Base-by-base conservation (phyloP, 2,797 vertebrate genomes). In the Anabas testudineus region DNA sequence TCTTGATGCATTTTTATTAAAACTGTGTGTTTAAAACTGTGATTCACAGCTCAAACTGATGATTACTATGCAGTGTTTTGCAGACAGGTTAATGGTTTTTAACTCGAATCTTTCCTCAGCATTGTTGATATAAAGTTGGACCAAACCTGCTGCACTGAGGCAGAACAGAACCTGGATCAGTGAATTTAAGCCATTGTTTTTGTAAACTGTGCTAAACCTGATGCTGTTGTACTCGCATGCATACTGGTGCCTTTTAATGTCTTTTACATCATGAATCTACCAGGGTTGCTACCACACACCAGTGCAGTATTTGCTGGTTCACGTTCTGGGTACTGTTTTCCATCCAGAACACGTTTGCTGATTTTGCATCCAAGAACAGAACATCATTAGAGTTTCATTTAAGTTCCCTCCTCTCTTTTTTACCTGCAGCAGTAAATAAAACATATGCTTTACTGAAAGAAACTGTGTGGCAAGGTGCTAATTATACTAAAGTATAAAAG, bases 391-490 rank as follows among this genome's bases (percentile, higher is more conserved):
- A 82, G 72, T 78, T 75, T 78, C 48, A 74, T 39, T 39, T 14
- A 52, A 78, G 64, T 58, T 68, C 56, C 66, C 69, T 41, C 53
- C 42, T 70, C 36, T 34, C 51, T 8, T 57, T 74, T 82, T 76
- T 63, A 74, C 41, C 65, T 65, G 76, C 80, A 82, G 70, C 87
- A 67, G 80, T 76, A 74, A 91, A 89, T 91, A 87, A 88, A 90
- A 83, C 49, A 66, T 56, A 62, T 64, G 76, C 82, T 86, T 89
- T 83, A 72, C 56, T 82, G 67, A 86, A 81, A 76, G 24, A 84
- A 83, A 83, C 82, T 80, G 78, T 85, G 85, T 89, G 85, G 78
- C 65, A 84, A 77, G 87, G 90, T 90, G 89, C 87, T 92, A 90
- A 84, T 87, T 89, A 78, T 74, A 87, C 85, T 89, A 81, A 87